Conservation (phyloP, 1,140 invertebrate species). For the Drusus annulatus region DNA sequence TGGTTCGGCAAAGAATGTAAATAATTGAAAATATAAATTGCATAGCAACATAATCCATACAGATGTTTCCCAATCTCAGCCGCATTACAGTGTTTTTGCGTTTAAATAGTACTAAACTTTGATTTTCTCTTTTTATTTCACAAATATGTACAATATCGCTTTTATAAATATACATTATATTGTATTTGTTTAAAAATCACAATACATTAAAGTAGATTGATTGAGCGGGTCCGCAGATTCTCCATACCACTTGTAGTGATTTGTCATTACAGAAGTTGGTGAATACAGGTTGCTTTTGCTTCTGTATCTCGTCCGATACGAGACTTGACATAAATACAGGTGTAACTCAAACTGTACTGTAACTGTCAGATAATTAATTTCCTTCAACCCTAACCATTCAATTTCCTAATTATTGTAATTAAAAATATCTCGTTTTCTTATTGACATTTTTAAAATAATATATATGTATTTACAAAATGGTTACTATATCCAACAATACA, state of each 20-base stretch:
- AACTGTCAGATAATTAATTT: conserved; percentile 5
- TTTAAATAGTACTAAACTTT: conserved; percentile 34
- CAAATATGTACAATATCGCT: conserved; percentile 48
- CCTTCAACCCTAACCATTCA: conserved; percentile 40
- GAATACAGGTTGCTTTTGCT: too few relatives aligned
- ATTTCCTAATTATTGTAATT: conserved; percentile 58
- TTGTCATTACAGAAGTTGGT: too few relatives aligned
- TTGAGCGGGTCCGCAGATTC: conserved; percentile 48
- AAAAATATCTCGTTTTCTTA: conserved; percentile 59
- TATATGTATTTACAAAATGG: conserved; percentile 55
- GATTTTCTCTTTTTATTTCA: conserved; percentile 38
- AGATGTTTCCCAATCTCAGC: conserved; percentile 30
- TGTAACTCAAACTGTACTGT: background rate
- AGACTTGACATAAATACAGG: conserved; percentile 24
- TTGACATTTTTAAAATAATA: conserved; percentile 41
- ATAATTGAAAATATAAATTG: conserved; percentile 10
- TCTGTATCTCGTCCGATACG: too few relatives aligned
- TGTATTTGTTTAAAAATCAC: conserved; percentile 47
- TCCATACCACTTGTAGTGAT: too few relatives aligned
- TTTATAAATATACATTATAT: conserved; percentile 50
- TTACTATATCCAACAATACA: conserved; percentile 50
- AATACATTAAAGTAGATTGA: conserved; percentile 51
- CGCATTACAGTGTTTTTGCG: background rate
- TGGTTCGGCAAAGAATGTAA: background rate
- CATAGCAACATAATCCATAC: conserved; percentile 14